Conservation (phyloP, 1,140 invertebrate genomes). For the fruit fly (Drosophila melanogaster) region DNA sequence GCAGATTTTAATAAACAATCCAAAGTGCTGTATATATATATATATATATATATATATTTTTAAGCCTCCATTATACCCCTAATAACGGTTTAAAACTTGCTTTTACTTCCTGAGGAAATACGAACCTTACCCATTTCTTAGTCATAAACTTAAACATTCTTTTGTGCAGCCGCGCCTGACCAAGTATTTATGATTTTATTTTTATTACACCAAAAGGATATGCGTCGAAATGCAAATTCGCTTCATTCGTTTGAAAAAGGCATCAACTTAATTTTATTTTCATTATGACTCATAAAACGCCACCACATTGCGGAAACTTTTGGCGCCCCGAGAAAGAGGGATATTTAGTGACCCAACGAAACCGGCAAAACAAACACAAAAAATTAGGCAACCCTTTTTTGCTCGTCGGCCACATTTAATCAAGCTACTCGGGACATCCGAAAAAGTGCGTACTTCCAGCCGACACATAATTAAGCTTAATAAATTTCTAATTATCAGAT, state of each 20-base stretch:
- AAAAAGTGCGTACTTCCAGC: conserved; percentile 72
- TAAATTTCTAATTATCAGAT: conserved; percentile 84
- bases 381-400: conserved; percentile 51
- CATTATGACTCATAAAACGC: conserved; percentile 72
- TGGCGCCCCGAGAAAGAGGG: conserved; percentile 25
- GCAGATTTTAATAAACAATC: conserved; percentile 13
- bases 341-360: conserved; percentile 23
- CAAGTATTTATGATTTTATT: conserved; percentile 55
- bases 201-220: conserved; percentile 66
- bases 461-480: conserved; percentile 83
- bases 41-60: conserved; percentile 11
- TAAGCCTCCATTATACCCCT: conserved; percentile 24
- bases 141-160: conserved; percentile 42
- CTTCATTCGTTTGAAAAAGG: conserved; percentile 42
- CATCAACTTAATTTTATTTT: conserved; percentile 82
- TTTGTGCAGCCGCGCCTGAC: conserved; percentile 20
- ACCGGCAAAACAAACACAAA: conserved; percentile 43
- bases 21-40: conserved; percentile 3
- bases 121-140: conserved; percentile 14
- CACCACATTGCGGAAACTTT: conserved; percentile 66
- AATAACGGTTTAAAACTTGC: conserved; percentile 39
- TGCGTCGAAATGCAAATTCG: conserved; percentile 62
- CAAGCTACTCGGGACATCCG: conserved; percentile 43
- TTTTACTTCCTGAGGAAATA: conserved; percentile 15
- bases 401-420: conserved; percentile 42